phyloP scores from a whole-genome alignment of 1,140 invertebrate genomes.

The Ctenoplectra terminalis region DNA sequence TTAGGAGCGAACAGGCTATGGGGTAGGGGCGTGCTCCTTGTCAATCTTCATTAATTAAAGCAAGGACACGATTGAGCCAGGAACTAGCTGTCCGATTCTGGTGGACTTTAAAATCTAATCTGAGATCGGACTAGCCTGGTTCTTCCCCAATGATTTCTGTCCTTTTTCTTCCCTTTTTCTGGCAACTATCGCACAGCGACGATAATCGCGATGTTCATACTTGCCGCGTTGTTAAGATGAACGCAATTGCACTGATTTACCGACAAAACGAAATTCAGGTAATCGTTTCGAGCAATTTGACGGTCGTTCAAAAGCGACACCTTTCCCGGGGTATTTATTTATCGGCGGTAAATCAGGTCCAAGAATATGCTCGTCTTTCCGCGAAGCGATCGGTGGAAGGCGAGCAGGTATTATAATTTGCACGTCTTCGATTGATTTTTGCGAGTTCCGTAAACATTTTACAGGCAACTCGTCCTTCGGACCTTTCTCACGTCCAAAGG shows the following conservation, averaged over 20 bases:
- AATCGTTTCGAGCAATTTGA: neutral
- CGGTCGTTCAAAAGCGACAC: neutral
- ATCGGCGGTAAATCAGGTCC: neutral
- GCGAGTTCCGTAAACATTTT: slow-evolving; percentile 42
- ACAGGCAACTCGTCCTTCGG: slow-evolving; percentile 54
- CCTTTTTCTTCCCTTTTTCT: neutral
- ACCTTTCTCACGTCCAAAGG: slow-evolving; percentile 40
- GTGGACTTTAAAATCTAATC: slow-evolving; percentile 30
- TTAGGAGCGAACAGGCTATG: neutral
- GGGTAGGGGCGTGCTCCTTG: slow-evolving; percentile 28
- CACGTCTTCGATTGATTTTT: slow-evolving; percentile 56
- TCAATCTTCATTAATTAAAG: slow-evolving; percentile 72
- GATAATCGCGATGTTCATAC: neutral
- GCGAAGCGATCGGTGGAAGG: slow-evolving; percentile 6
- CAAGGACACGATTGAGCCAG: slow-evolving; percentile 40
- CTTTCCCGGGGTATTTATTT: neutral
- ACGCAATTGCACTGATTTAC: neutral
- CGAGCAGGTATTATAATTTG: slow-evolving; percentile 58
- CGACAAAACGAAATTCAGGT: slow-evolving; percentile 1
- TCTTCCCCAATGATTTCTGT: neutral
- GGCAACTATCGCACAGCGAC: neutral
- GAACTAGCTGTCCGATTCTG: neutral
- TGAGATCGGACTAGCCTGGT: neutral
- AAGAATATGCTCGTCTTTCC: neutral
- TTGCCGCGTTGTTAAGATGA: neutral